Evolutionary conservation across 2,888 invertebrate genomes (phyloP).

Genomic region (Ormyrus pomaceus): DNA sequence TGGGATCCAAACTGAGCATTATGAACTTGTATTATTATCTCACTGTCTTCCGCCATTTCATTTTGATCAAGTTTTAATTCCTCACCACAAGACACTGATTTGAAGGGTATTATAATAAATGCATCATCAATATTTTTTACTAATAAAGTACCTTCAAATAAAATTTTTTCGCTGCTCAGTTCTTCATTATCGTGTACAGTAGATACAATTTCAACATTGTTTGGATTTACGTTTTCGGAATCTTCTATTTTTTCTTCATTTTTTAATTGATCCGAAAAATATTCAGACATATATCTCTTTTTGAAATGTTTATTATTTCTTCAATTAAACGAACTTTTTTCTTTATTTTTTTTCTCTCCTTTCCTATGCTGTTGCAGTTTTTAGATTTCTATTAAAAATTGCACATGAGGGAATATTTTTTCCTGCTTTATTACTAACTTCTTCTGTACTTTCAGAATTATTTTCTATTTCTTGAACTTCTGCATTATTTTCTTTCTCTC

Average conservation of each 20-base stretch:
- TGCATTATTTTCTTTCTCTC: too few relatives aligned
- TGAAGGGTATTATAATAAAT: constrained; percentile 48
- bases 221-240: constrained; percentile 33
- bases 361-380: too few relatives aligned
- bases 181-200: neutral
- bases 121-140: constrained; percentile 28
- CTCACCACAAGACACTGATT: constrained; percentile 8
- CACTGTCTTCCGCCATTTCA: constrained; percentile 39
- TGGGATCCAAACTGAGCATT: constrained; percentile 57
- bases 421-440: too few relatives aligned
- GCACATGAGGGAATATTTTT: too few relatives aligned
- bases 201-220: neutral
- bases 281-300: neutral
- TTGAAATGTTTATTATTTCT: constrained; percentile 37
- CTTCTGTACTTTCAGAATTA: too few relatives aligned
- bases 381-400: too few relatives aligned
- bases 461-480: too few relatives aligned
- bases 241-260: constrained; percentile 12
- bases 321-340: constrained; percentile 7
- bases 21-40: constrained; percentile 41
- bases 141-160: neutral
- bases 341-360: neutral
- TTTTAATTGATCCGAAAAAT: neutral
- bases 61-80: constrained; percentile 30
- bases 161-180: too few relatives aligned